These are phyloP conservation scores for Drosophila virilis DNA, from an alignment of 1,140 invertebrate genomes.

Conservation along the genomic window DNA sequence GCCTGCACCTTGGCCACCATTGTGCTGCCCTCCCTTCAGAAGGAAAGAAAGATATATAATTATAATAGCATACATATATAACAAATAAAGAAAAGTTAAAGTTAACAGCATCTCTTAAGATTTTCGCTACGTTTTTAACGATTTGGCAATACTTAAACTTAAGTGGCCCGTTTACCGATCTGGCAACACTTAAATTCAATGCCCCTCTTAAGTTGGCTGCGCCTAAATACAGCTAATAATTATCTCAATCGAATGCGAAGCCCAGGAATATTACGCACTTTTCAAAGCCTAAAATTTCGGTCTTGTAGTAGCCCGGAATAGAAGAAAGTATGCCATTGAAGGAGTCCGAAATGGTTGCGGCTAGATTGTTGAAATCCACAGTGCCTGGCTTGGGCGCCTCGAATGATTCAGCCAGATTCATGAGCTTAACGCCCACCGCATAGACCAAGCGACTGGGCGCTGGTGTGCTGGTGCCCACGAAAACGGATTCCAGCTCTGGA, in stretches of 20 bases:
- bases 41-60: slow-evolving; percentile 34
- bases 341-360: slow-evolving; percentile 88
- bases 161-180: neutral
- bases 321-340: slow-evolving; percentile 87
- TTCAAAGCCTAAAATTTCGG: slow-evolving; percentile 89
- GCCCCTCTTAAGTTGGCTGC: neutral
- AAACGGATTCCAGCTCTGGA: slow-evolving; percentile 85
- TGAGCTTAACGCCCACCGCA: slow-evolving; percentile 89
- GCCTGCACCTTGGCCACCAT: slow-evolving; percentile 88
- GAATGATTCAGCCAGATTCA: slow-evolving; percentile 91
- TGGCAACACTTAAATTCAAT: neutral
- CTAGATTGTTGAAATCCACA: slow-evolving; percentile 90
- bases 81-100: too few species aligned
- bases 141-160: too few species aligned
- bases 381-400: slow-evolving; percentile 88
- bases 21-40: slow-evolving; percentile 85
- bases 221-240: neutral
- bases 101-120: too few species aligned
- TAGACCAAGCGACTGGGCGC: slow-evolving; percentile 88
- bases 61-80: too few species aligned
- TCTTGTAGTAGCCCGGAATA: slow-evolving; percentile 90
- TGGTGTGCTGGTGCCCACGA: slow-evolving; percentile 86
- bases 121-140: too few species aligned
- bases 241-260: too few species aligned
- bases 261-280: slow-evolving; percentile 86